Evolutionary conservation across 2,888 invertebrate genomes (phyloP), one percentile per base, ranked within the genome.

Genomic region (Lepas anatifera): DNA sequence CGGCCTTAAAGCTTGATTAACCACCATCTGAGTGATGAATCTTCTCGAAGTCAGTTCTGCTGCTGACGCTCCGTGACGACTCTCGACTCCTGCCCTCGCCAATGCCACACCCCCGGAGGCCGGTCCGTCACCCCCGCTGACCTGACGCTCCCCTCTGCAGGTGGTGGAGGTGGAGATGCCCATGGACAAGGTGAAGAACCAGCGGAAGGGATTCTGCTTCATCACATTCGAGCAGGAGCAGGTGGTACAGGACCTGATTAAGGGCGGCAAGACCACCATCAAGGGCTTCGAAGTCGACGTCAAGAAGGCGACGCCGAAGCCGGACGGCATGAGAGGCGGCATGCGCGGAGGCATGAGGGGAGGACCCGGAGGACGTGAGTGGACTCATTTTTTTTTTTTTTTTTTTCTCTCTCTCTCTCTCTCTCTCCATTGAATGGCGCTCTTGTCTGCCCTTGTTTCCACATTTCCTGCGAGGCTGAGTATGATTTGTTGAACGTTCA

Each of bases 201-300:
- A 95, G 81, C 87, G 96, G 77, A 92, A 96, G 84, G 94, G 92
- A 73, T 97, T 97, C 85, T 96, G 95, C 80, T 97, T 97, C 81
- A 94, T 97, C 80, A 96, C 96, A 75, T 97, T 96, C 78, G 96
- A 97, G 79, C 92, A 92, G 41, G 95, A 95, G 81, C 91, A 92
- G 81, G 90, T 94, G 70, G 95, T 95, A 41, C 92, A 92, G 78
- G 93, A 94, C 80, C 84, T 95, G 69, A 83, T 94, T 73, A 95
- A 93, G 81, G 91, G 90, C 69, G 91, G 94, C 22, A 95, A 95
- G 81, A 95, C 95, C 81, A 90, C 88, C 69, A 94, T 95, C 76
- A 91, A 89, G 75, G 94, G 92, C 75, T 93, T 95, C 83, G 95
- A 95, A 86, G 91, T 94, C 71, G 95, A 96, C 81, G 94, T 96